Evolutionary conservation across 2,888 invertebrate genomes (phyloP).

Genomic region (Emmelina monodactyla): DNA sequence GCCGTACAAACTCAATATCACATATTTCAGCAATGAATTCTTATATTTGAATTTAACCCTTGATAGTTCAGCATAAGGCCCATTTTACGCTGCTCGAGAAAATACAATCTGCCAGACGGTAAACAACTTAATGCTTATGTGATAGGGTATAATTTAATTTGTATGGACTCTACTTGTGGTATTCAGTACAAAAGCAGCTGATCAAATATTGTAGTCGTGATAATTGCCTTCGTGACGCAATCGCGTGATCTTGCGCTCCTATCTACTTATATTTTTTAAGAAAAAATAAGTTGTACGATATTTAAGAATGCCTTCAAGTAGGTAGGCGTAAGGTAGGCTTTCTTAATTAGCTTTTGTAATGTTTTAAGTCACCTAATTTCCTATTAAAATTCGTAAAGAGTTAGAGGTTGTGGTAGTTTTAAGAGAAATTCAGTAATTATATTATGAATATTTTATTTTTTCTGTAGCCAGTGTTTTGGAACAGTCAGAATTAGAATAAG

Average conservation of each 20-base stretch:
- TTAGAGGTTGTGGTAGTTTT: no score
- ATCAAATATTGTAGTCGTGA: slow-evolving; percentile 63
- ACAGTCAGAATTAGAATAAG: no score
- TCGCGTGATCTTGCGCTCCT: slow-evolving; percentile 45
- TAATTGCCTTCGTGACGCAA: slow-evolving; percentile 61
- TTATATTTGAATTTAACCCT: slow-evolving; percentile 20
- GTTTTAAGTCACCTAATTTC: no score
- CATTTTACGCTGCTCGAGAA: slow-evolving; percentile 25
- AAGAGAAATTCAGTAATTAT: no score
- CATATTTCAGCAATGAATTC: slow-evolving; percentile 24
- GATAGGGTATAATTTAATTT: slow-evolving; percentile 18
- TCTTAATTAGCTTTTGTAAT: no score
- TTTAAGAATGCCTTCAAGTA: no score
- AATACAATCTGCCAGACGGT: no score
- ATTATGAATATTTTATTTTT: no score
- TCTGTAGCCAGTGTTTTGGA: no score
- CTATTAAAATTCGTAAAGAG: no score
- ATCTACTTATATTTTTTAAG: slow-evolving; percentile 19
- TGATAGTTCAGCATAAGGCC: slow-evolving; percentile 24
- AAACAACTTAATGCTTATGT: slow-evolving; percentile 1
- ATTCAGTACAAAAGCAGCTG: slow-evolving; percentile 51
- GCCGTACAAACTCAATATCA: slow-evolving; percentile 36
- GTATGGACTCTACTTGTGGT: no score
- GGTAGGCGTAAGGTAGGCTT: no score
- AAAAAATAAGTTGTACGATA: slow-evolving; percentile 14